A percentile compares a stretch with the other conserved stretches of the same genome.
Evolutionary conservation across 2,797 vertebrate genomes (phyloP).

Genomic region (Valencia hispanica): DNA sequence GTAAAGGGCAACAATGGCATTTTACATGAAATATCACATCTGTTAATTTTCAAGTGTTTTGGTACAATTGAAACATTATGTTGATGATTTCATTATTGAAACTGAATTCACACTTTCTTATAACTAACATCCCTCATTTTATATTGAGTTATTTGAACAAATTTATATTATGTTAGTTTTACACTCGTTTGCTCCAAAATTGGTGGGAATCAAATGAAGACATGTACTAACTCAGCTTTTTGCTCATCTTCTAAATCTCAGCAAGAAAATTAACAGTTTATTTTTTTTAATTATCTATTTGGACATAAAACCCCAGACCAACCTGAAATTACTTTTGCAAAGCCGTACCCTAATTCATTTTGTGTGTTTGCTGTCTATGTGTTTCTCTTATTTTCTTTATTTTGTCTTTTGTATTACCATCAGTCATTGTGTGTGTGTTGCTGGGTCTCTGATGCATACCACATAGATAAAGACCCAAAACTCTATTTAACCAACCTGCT

Average conservation of each 20-base stretch:
- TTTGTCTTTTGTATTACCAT: constrained; percentile 22
- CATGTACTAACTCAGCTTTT: not conserved
- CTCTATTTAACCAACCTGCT: not conserved
- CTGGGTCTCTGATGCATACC: constrained; percentile 22
- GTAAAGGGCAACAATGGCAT: not conserved
- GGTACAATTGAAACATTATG: not conserved
- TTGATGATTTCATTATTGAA: not conserved
- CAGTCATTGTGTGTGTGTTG: constrained; percentile 7
- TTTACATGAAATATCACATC: not conserved
- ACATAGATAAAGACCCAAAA: constrained; percentile 16
- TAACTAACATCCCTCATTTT: no score
- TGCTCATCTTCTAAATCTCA: constrained; percentile 2
- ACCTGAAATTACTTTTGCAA: constrained; percentile 30
- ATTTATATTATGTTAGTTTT: not conserved
- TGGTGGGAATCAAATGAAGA: not conserved
- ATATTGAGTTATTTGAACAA: not conserved
- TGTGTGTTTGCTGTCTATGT: not conserved
- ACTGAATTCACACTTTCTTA: not conserved
- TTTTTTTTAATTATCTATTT: not conserved
- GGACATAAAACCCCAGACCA: constrained; percentile 13
- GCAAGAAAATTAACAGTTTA: not conserved
- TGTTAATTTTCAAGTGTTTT: not conserved
- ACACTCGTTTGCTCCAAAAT: not conserved
- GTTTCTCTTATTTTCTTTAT: not conserved
- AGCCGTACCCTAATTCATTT: constrained; percentile 6